phyloP scores from a whole-genome alignment of 23 tunicate species.

The Ascidia mentula region DNA sequence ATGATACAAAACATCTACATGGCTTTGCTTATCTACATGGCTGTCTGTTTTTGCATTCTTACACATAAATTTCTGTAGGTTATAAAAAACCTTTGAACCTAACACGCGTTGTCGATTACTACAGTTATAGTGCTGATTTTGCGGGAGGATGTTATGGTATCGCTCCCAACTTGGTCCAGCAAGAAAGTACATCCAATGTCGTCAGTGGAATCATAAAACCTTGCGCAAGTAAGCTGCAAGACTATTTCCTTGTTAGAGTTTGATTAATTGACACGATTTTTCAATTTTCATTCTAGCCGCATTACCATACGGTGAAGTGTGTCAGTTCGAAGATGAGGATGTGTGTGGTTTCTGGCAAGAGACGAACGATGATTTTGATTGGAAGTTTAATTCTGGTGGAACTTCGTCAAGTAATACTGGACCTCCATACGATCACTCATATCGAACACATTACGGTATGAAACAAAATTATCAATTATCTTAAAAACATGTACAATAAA shows the following conservation, averaged over 20 bases:
- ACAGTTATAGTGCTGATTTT: constrained; percentile 15
- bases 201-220: constrained; percentile 40
- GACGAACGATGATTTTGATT: constrained; percentile 67
- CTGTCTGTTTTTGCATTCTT: too few species aligned
- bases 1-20: too few species aligned
- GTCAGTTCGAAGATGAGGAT: constrained; percentile 50
- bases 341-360: constrained; percentile 77
- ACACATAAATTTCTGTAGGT: too few species aligned
- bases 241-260: background rate
- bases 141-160: constrained; percentile 73
- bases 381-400: constrained; percentile 31
- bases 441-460: constrained; percentile 52
- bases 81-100: background rate
- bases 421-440: constrained; percentile 45
- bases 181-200: background rate
- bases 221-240: constrained; percentile 24
- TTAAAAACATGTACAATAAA: too few species aligned
- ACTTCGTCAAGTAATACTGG: constrained; percentile 28
- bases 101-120: too few species aligned
- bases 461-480: too few species aligned
- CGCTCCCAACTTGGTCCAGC: background rate
- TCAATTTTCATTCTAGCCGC: constrained; percentile 9
- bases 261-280: background rate
- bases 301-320: constrained; percentile 30
- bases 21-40: too few species aligned